phyloP scores from a whole-genome alignment of 2,888 invertebrate genomes.

The Herminia tarsipennalis region DNA sequence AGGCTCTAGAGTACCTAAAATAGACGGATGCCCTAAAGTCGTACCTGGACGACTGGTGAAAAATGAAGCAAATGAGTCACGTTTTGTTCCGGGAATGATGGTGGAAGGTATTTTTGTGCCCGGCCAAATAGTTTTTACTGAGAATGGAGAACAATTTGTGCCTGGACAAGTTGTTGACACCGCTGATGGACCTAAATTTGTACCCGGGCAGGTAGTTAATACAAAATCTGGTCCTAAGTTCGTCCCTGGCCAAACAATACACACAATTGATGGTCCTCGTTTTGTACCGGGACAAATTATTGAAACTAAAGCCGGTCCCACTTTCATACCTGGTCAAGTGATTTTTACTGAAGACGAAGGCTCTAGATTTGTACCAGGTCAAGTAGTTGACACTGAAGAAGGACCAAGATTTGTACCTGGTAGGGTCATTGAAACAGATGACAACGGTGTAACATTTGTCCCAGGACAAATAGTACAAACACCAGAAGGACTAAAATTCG shows the following conservation, averaged over 20 bases:
- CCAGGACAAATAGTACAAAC: constrained; percentile 92
- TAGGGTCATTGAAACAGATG: constrained; percentile 89
- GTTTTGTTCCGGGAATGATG: constrained; percentile 89
- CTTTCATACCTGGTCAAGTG: constrained; percentile 92
- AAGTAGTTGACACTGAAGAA: constrained; percentile 90
- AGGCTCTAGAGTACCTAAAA: constrained; percentile 78
- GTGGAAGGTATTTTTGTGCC: constrained; percentile 88
- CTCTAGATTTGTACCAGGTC: constrained; percentile 87
- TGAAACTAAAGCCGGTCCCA: constrained; percentile 90
- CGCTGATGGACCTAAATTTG: constrained; percentile 89
- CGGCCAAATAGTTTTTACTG: constrained; percentile 89
- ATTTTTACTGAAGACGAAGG: constrained; percentile 87
- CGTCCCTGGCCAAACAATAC: constrained; percentile 89
- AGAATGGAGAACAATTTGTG: constrained; percentile 89
- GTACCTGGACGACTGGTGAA: constrained; percentile 88
- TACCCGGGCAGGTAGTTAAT: constrained; percentile 91
- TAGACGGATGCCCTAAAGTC: constrained; percentile 82
- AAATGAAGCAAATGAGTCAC: constrained; percentile 85
- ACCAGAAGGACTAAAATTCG: constrained; percentile 88
- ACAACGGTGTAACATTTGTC: constrained; percentile 90
- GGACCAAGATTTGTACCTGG: constrained; percentile 90
- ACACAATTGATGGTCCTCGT: constrained; percentile 89
- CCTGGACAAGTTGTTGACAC: constrained; percentile 91
- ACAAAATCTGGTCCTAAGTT: constrained; percentile 88
- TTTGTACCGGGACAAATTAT: constrained; percentile 93